phyloP scores from a whole-genome alignment of 2,888 invertebrate genomes.

The Halictus ligatus region DNA sequence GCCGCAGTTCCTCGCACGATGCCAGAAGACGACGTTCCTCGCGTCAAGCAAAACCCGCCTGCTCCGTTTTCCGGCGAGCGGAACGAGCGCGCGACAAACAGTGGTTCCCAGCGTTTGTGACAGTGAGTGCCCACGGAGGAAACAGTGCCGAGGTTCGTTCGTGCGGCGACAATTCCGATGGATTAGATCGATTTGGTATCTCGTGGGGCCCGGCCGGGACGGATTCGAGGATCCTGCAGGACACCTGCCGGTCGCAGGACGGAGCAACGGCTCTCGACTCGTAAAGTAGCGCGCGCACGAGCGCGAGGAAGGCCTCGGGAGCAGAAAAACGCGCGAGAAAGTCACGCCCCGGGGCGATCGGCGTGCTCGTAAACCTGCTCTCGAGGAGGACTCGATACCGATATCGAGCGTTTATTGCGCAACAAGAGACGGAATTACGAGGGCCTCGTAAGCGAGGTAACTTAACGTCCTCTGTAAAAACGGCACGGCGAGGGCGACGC shows the following conservation, averaged over 20 bases:
- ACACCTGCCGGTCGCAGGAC: neutral
- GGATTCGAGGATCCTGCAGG: neutral
- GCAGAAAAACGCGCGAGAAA: conserved; percentile 29
- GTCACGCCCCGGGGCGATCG: conserved; percentile 50
- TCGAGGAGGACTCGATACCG: conserved; percentile 38
- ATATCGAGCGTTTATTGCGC: conserved; percentile 42
- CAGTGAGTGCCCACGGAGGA: neutral
- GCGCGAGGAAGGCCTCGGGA: neutral
- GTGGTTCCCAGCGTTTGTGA: neutral
- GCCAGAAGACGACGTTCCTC: conserved; percentile 77
- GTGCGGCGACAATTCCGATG: neutral
- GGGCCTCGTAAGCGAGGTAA: conserved; percentile 41
- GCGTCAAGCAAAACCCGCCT: conserved; percentile 47
- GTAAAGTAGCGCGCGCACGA: neutral
- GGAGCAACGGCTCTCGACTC: neutral
- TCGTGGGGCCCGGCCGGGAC: neutral
- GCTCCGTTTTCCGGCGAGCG: conserved; percentile 4
- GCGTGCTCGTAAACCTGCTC: conserved; percentile 41
- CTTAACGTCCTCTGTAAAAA: conserved; percentile 41
- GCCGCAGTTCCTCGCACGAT: conserved; percentile 78
- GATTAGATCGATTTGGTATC: neutral
- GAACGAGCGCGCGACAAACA: neutral
- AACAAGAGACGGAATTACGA: conserved; percentile 44
- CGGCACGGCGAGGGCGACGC: conserved; percentile 4
- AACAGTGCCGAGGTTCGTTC: neutral